Conservation (phyloP, 2,797 vertebrate genomes). For the Scarus forsteni region DNA sequence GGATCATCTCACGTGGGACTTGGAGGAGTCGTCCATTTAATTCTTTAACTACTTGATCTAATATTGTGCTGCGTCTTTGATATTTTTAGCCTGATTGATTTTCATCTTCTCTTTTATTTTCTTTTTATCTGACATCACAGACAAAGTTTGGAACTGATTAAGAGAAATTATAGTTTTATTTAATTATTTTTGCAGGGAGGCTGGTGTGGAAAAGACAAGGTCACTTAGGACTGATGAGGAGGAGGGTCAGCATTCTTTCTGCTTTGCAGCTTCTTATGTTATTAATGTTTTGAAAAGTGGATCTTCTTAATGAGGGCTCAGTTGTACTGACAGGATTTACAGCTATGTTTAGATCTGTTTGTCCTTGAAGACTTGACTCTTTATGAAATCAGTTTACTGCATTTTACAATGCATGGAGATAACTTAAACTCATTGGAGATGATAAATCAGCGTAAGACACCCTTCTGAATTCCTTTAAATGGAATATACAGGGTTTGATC, state of each 20-base stretch:
- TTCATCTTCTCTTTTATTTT: neutral
- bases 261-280: neutral
- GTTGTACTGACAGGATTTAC: conserved; percentile 1
- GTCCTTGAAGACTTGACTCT: too few species aligned
- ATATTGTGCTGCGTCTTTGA: neutral
- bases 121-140: neutral
- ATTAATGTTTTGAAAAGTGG: conserved; percentile 7
- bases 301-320: neutral
- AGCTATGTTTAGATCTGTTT: neutral
- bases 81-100: neutral
- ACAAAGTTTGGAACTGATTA: neutral
- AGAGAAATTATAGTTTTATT: neutral
- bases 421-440: too few species aligned
- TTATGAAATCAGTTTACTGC: too few species aligned
- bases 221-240: neutral
- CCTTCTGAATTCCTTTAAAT: too few species aligned
- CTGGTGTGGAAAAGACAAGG: neutral
- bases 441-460: too few species aligned
- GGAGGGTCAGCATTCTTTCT: neutral
- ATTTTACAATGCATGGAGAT: too few species aligned
- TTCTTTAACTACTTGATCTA: neutral
- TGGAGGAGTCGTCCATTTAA: neutral
- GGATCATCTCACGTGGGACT: neutral
- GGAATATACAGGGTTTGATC: too few species aligned
- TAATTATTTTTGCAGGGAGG: neutral